Evolutionary conservation across 2,888 invertebrate species (phyloP).

Genomic region (Hypolimnas misippus): DNA sequence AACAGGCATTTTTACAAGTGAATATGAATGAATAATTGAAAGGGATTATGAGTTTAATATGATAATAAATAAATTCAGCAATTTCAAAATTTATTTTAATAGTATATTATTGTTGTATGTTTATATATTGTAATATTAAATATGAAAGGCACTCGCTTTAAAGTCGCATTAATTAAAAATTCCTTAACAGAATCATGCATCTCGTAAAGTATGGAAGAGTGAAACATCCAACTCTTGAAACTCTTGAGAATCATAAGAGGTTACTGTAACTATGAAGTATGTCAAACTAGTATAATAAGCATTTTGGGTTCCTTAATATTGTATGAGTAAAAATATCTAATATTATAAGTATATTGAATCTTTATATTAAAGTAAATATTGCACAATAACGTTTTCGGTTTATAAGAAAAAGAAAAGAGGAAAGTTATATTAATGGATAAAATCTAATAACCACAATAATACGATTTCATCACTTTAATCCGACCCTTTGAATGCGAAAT

Average conservation of each 20-base stretch:
- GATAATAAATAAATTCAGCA: no score
- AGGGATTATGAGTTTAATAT: not conserved
- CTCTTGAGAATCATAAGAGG: not conserved
- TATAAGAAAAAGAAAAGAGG: not conserved
- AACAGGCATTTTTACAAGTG: no score
- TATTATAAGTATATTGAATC: not conserved
- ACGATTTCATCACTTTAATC: constrained; percentile 7
- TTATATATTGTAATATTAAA: not conserved
- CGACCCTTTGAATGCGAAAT: constrained; percentile 9
- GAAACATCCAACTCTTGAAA: not conserved
- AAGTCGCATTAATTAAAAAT: constrained; percentile 4
- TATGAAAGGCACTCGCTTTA: not conserved
- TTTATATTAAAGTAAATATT: not conserved
- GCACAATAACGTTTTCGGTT: no score
- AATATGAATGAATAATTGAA: no score
- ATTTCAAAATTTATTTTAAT: not conserved
- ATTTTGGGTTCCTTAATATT: no score
- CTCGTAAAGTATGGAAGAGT: not conserved
- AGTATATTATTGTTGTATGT: not conserved
- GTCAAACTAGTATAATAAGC: no score
- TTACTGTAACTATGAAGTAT: not conserved
- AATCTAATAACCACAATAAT: constrained; percentile 5
- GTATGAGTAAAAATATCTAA: not conserved
- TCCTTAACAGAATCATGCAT: constrained; percentile 3
- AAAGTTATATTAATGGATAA: not conserved